These are phyloP conservation scores for Ylistrum balloti DNA, from an alignment of 1,140 invertebrate species.

Conservation along the genomic window DNA sequence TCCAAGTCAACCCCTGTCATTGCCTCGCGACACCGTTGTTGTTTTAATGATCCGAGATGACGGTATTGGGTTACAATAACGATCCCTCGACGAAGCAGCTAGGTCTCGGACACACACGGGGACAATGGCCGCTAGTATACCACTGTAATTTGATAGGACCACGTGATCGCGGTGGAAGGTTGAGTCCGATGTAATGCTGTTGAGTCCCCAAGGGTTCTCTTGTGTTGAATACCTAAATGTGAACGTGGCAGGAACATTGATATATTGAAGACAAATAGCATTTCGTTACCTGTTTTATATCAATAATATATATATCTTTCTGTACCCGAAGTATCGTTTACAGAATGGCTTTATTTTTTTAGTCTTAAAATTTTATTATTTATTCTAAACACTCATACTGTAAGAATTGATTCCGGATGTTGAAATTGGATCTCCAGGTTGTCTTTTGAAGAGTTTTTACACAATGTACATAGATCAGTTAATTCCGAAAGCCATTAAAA, in stretches of 20 bases:
- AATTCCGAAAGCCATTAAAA: not conserved
- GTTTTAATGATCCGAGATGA: not conserved
- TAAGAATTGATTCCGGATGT: not conserved
- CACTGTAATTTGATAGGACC: not conserved
- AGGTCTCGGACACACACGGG: not conserved
- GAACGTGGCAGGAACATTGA: not conserved
- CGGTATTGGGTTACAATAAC: slow-evolving; percentile 13
- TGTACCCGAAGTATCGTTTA: no score
- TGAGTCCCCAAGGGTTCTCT: not conserved
- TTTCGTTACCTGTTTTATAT: not conserved
- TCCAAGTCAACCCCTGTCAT: not conserved
- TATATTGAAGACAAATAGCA: not conserved
- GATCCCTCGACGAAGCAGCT: not conserved
- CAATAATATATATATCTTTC: not conserved
- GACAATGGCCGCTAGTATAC: slow-evolving; percentile 14
- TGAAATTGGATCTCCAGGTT: not conserved
- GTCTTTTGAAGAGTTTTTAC: slow-evolving; percentile 2
- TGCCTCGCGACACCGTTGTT: slow-evolving; percentile 36
- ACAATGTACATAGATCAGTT: not conserved
- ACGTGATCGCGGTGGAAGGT: not conserved
- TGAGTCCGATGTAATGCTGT: not conserved
- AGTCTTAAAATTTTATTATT: not conserved
- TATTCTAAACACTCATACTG: not conserved
- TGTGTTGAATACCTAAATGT: not conserved
- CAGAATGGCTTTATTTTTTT: not conserved